Evolutionary conservation across 1,140 invertebrate species (phyloP).

Genomic region (Linepithema humile): DNA sequence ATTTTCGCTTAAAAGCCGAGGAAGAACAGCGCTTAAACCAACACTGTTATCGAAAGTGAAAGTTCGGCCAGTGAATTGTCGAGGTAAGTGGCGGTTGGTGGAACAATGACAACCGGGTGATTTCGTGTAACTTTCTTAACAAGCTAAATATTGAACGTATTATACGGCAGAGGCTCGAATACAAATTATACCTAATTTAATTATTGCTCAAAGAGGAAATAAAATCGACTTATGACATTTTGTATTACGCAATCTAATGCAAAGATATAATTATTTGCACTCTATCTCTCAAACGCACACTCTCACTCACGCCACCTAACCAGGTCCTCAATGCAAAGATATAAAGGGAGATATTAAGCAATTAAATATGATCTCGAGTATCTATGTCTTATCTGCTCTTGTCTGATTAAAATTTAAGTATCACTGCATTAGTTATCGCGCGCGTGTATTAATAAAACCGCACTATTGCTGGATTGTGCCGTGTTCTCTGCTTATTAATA

Average conservation of each 20-base stretch:
- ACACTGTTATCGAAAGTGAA: conserved; percentile 72
- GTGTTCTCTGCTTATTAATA: neutral
- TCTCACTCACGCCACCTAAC: no score
- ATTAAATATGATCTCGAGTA: neutral
- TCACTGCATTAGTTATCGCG: neutral
- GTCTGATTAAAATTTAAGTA: conserved; percentile 2
- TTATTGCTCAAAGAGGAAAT: neutral
- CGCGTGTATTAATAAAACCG: neutral
- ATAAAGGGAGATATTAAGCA: neutral
- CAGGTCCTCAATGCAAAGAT: neutral
- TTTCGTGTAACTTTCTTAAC: conserved; percentile 66
- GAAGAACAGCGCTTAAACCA: conserved; percentile 52
- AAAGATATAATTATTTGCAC: no score
- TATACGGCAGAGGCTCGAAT: conserved; percentile 9
- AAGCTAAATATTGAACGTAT: conserved; percentile 66
- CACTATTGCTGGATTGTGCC: neutral
- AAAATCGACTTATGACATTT: neutral
- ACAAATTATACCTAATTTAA: conserved; percentile 2
- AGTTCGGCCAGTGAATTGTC: conserved; percentile 65
- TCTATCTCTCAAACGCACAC: no score
- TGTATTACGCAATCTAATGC: neutral
- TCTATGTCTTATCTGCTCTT: neutral
- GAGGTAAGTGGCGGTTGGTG: conserved; percentile 63
- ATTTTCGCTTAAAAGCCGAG: conserved; percentile 8
- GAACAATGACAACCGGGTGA: conserved; percentile 72